Base-by-base conservation (phyloP, 2,888 invertebrate species). In the Dichetophora obliterata region DNA sequence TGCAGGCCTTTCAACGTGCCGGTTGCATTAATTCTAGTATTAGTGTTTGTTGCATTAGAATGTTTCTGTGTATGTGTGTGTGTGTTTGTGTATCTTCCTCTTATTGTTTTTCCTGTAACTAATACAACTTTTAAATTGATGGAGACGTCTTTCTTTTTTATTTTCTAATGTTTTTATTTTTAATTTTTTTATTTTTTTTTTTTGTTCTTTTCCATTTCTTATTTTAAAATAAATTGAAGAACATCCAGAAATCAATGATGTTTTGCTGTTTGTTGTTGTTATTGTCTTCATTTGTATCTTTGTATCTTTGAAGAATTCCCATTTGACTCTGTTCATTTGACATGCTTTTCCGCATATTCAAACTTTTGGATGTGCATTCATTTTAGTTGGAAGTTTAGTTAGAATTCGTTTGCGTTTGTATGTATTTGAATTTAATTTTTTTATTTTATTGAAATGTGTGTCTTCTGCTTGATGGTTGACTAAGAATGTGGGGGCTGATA, bases 141-240 rank as follows among this genome's bases (percentile, higher is more conserved):
- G 54, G 54, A 52, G 54, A 54, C 54, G 22, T 70, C 54, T 70
- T 54, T 24, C 70, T 54, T 27, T n/a, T 34, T 9, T 34, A 31
- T 34, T 14, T 22, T 43, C 71, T 57, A 65, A 59, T 43, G 34
- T 37, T 74, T 34, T 68, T 54, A 65, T 70, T 43, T 50, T 61
- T 66, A n/a, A n/a, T 31, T 68, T 73, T 78, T 31, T 6, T 59
- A 5, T 6, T 27, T 78, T 31, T 6, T 59, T 2, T 6, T 27
- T 24, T 14, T 61, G 24, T 61, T 11, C 27, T 22, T 66, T 24
- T 37, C 43, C 43, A 37, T 52, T 24, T 59, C 48, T 72, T 24
- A 34, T 43, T 65, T 73, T 73, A 63, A 61, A 63, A 73, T 73
- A 63, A 73, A 73, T 73, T 73, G 73, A 63, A 73, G 16, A 48